Evolutionary conservation across 2,797 vertebrate genomes (phyloP).

Genomic region (Lepus townsendii): DNA sequence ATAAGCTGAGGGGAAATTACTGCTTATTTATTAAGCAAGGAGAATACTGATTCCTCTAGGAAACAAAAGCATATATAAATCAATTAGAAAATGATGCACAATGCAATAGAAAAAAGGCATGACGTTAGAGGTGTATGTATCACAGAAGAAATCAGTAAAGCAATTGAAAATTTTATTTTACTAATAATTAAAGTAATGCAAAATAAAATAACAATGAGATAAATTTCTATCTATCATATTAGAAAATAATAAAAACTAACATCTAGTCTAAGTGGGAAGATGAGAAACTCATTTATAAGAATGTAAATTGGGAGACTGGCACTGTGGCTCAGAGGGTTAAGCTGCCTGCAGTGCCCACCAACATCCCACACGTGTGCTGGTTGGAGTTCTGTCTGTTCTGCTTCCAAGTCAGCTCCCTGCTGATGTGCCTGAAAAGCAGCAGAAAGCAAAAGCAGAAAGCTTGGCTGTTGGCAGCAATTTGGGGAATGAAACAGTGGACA

Average conservation of each 20-base stretch:
- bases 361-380: too few species aligned
- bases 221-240: slow-evolving; percentile 7
- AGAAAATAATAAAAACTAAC: slow-evolving; percentile 48
- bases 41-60: background rate
- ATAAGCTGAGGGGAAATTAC: background rate
- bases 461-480: too few species aligned
- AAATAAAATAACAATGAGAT: slow-evolving; percentile 23
- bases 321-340: too few species aligned
- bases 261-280: background rate
- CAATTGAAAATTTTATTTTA: slow-evolving; percentile 40
- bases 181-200: background rate
- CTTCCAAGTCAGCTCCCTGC: too few species aligned
- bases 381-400: too few species aligned
- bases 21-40: background rate
- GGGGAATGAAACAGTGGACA: too few species aligned
- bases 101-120: slow-evolving; percentile 11
- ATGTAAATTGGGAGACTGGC: too few species aligned
- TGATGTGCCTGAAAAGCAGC: too few species aligned
- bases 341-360: too few species aligned
- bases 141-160: slow-evolving; percentile 48
- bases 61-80: slow-evolving; percentile 49
- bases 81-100: slow-evolving; percentile 29
- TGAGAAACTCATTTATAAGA: background rate
- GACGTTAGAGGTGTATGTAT: background rate
- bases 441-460: too few species aligned